Percentiles rank a stretch among this genome's conserved stretches.
phyloP scores from a whole-genome alignment of 2,888 invertebrate species.

The Nemoura dubitans region DNA sequence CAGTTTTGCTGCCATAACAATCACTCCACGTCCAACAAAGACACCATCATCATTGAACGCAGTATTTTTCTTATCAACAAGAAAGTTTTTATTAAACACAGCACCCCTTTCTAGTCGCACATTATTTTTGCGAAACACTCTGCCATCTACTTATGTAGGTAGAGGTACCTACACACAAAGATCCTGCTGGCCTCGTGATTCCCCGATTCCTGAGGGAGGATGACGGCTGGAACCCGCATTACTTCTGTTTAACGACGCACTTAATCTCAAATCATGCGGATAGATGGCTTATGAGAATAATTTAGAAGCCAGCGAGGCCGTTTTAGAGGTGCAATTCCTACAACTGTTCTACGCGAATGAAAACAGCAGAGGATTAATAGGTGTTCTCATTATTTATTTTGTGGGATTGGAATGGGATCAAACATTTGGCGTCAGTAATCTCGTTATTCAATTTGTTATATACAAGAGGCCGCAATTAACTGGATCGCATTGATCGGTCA shows the following conservation, averaged over 20 bases:
- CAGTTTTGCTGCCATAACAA: not conserved
- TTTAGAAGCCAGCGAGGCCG: not conserved
- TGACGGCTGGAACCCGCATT: not conserved
- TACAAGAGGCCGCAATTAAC: not conserved
- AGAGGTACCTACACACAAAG: not conserved
- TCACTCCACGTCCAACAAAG: not conserved
- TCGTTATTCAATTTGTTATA: not conserved
- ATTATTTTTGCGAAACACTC: not conserved
- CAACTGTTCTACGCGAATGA: not conserved
- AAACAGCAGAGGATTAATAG: not conserved
- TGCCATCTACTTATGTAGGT: not conserved
- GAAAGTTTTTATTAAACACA: not conserved
- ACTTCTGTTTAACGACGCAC: not conserved
- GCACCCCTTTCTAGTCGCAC: not conserved
- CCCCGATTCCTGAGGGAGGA: not conserved
- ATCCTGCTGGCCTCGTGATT: not conserved
- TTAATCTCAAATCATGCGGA: constrained; percentile 12
- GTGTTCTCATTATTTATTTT: not conserved
- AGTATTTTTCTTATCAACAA: not conserved
- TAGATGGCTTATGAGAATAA: constrained; percentile 9
- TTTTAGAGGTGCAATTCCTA: not conserved
- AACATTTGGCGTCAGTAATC: not conserved
- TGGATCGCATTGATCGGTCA: not conserved
- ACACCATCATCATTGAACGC: not conserved
- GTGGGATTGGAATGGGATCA: not conserved